Percentiles rank a stretch among this genome's conserved stretches.
phyloP scores from a whole-genome alignment of 2,797 vertebrate species.

The Onychomys arenicola region DNA sequence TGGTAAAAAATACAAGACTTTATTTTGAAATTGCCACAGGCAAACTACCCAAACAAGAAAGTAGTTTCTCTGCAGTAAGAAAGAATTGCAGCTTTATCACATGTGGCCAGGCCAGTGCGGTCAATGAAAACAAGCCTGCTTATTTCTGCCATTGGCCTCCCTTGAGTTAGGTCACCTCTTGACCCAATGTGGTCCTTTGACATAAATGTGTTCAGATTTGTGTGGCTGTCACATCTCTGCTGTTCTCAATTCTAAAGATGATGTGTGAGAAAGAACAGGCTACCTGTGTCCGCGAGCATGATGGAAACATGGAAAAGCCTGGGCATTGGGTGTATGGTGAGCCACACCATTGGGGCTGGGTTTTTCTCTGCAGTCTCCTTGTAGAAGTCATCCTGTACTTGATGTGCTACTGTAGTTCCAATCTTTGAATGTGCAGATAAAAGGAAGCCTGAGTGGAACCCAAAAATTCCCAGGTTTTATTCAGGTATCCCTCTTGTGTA shows the following conservation, averaged over 20 bases:
- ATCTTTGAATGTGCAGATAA: neutral
- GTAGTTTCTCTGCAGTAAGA: neutral
- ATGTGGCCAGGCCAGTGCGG: accelerated
- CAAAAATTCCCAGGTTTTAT: neutral
- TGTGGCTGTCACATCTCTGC: neutral
- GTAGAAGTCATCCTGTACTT: too few relatives aligned
- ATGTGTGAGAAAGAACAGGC: accelerated
- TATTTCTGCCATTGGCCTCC: accelerated
- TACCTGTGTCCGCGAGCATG: neutral
- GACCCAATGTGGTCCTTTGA: too few relatives aligned
- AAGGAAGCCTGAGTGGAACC: neutral
- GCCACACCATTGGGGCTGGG: too few relatives aligned
- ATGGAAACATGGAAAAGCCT: neutral
- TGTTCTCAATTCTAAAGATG: neutral
- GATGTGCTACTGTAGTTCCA: accelerated
- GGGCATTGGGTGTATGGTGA: accelerated
- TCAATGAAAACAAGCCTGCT: accelerated
- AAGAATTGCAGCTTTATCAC: neutral
- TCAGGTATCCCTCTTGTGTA: too few relatives aligned
- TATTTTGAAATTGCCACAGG: conserved; percentile 55
- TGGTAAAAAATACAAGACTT: neutral
- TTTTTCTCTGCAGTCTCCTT: neutral
- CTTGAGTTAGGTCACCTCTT: accelerated
- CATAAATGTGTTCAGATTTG: accelerated
- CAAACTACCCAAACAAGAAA: neutral